Percentiles rank a stretch among this genome's conserved stretches.
phyloP scores from a whole-genome alignment of 2,888 invertebrate genomes.

The Rutpela maculata region DNA sequence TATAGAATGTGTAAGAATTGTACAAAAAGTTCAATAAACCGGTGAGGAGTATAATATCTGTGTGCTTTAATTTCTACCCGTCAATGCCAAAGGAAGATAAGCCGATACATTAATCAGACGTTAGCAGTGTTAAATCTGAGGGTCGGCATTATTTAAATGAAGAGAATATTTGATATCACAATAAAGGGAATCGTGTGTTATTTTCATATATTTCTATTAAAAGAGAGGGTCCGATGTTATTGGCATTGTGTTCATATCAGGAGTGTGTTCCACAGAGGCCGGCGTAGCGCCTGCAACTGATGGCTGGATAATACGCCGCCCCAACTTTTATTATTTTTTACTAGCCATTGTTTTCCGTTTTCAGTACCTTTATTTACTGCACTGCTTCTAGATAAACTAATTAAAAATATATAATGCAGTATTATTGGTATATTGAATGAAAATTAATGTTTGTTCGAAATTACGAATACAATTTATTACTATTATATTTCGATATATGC shows the following conservation, averaged over 20 bases:
- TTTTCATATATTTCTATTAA: constrained; percentile 59
- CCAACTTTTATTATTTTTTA: constrained; percentile 69
- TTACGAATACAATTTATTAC: neutral
- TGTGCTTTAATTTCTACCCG: no score
- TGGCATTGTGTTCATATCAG: constrained; percentile 71
- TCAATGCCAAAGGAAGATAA: constrained; percentile 9
- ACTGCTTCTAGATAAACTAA: constrained; percentile 53
- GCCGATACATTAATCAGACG: constrained; percentile 27
- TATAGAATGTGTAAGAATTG: no score
- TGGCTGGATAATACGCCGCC: constrained; percentile 69
- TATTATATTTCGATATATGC: no score
- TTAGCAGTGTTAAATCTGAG: constrained; percentile 9
- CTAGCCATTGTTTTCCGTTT: constrained; percentile 69
- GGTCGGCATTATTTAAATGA: constrained; percentile 30
- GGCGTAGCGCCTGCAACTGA: constrained; percentile 69
- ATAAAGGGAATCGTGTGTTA: constrained; percentile 39
- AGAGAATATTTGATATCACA: constrained; percentile 41
- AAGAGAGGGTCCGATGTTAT: constrained; percentile 68
- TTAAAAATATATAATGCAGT: constrained; percentile 57
- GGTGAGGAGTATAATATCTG: no score
- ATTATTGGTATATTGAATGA: constrained; percentile 32
- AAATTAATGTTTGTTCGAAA: neutral
- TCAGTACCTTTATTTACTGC: constrained; percentile 62
- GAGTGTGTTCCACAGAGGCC: constrained; percentile 59
- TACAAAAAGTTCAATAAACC: no score